phyloP scores from a whole-genome alignment of 2,797 vertebrate species.

The Karalla daura region DNA sequence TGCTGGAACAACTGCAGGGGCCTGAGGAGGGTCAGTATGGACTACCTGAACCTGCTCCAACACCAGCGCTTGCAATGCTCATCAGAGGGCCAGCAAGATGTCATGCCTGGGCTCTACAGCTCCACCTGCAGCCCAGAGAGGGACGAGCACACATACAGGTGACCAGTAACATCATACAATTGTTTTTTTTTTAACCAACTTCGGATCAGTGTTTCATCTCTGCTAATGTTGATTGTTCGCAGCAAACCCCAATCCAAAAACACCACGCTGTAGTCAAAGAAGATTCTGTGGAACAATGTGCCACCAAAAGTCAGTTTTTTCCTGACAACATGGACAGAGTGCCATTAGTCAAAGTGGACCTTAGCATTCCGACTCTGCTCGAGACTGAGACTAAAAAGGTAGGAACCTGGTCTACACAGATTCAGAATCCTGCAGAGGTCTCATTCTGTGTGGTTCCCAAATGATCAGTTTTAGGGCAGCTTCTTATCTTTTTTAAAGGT shows the following conservation, averaged over 20 bases:
- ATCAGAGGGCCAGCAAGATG: constrained; percentile 91
- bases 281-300: constrained; percentile 86
- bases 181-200: not conserved
- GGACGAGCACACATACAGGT: constrained; percentile 15
- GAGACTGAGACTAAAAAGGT: constrained; percentile 89
- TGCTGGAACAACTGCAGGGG: constrained; percentile 90
- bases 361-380: constrained; percentile 90
- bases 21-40: constrained; percentile 86
- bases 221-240: constrained; percentile 12
- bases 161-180: not conserved
- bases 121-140: constrained; percentile 90
- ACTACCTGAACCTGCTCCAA: not conserved
- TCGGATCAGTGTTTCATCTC: not conserved
- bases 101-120: constrained; percentile 92
- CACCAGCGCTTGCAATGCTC: constrained; percentile 84
- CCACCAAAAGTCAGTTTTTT: constrained; percentile 81
- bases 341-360: constrained; percentile 91
- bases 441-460: not conserved
- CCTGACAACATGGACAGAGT: constrained; percentile 12
- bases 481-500: not conserved
- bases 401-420: constrained; percentile 37
- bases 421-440: not conserved
- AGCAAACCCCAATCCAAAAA: constrained; percentile 86
- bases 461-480: not conserved
- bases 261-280: constrained; percentile 82